Percentiles rank a stretch among this genome's conserved stretches.
Conservation (phyloP, 1,140 invertebrate species). For the Monochamus saltuarius region DNA sequence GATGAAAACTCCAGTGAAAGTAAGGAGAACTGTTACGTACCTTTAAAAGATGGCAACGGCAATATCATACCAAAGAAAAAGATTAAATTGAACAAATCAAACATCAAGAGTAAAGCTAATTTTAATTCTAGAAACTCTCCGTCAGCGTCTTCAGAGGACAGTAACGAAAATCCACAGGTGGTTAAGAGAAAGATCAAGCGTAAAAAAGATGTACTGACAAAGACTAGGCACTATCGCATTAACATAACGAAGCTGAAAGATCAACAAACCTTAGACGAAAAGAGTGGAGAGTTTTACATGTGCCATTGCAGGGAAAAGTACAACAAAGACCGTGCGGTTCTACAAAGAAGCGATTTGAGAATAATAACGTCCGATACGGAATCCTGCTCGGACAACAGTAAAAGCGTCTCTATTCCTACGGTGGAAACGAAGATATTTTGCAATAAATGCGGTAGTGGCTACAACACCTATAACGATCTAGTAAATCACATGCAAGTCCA, state of each 20-base stretch:
- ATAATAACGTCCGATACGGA: conserved; percentile 31
- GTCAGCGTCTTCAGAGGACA: conserved; percentile 11
- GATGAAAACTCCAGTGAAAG: conserved; percentile 26
- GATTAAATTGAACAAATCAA: not conserved
- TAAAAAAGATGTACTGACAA: conserved; percentile 7
- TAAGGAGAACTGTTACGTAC: conserved; percentile 7
- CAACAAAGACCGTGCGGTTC: not conserved
- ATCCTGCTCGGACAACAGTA: conserved; percentile 29
- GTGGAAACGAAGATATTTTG: conserved; percentile 32
- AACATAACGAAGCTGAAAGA: conserved; percentile 25
- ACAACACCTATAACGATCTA: conserved; percentile 25
- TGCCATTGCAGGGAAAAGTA: conserved; percentile 22
- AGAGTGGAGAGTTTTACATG: conserved; percentile 21
- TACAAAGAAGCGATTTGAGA: conserved; percentile 16
- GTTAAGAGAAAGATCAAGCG: conserved; percentile 15
- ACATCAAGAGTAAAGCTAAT: not conserved
- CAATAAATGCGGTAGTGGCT: conserved; percentile 31
- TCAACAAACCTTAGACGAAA: conserved; percentile 18
- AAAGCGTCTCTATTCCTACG: conserved; percentile 9
- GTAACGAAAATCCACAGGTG: not conserved
- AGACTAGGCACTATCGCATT: conserved; percentile 25
- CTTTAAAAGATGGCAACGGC: not conserved
- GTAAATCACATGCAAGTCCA: conserved; percentile 30
- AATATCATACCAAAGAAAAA: not conserved
- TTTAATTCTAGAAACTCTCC: not conserved